Percentiles rank a stretch among this genome's conserved stretches.
These are phyloP conservation scores for Elephas maximus DNA, from an alignment of 2,113 vertebrate species.

Conservation along the genomic window DNA sequence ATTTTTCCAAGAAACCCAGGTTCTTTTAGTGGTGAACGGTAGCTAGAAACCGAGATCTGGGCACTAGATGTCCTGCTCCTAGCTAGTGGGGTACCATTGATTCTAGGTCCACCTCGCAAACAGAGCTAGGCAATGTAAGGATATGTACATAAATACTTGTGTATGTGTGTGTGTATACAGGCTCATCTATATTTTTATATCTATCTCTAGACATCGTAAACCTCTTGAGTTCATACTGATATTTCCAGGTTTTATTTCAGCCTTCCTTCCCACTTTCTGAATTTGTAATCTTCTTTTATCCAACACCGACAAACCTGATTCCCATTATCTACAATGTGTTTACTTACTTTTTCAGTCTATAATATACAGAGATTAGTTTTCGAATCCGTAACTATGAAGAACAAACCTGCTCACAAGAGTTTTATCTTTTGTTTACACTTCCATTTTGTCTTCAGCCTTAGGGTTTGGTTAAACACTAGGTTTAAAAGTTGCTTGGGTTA, in stretches of 20 bases:
- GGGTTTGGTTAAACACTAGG: not conserved
- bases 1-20: not conserved
- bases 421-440: slow-evolving; percentile 34
- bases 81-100: not conserved
- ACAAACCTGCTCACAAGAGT: not conserved
- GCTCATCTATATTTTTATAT: not conserved
- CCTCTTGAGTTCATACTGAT: not conserved
- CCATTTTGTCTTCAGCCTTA: slow-evolving; percentile 38
- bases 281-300: slow-evolving; percentile 43
- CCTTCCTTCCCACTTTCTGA: not conserved
- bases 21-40: slow-evolving; percentile 5
- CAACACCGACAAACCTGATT: not conserved
- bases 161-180: not conserved
- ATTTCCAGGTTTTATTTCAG: slow-evolving; percentile 1
- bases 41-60: slow-evolving; percentile 7
- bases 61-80: not conserved
- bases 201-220: not conserved
- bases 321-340: not conserved
- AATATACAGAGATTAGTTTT: slow-evolving; percentile 22
- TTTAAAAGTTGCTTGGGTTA: slow-evolving; percentile 9
- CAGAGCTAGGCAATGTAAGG: not conserved
- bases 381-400: slow-evolving; percentile 24
- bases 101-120: slow-evolving; percentile 12
- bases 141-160: slow-evolving; percentile 1
- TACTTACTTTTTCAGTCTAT: not conserved